Evolutionary conservation across 2,797 vertebrate species (phyloP), one percentile per base, ranked within the genome.

Genomic region (Leucoraja ocellata): DNA sequence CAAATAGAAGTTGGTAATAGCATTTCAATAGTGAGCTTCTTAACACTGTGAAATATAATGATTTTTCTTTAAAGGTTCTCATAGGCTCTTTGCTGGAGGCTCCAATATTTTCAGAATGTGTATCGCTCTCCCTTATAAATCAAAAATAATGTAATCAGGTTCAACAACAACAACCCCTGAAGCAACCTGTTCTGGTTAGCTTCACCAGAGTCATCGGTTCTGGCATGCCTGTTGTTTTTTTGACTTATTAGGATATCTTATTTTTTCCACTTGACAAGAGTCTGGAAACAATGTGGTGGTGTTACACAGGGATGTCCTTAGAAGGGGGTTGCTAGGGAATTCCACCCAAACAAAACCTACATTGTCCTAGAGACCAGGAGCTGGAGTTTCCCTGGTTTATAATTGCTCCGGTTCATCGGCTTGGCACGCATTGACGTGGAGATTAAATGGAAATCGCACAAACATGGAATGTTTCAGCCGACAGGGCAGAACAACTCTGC

Each of bases 171-270:
- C 36, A 46, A 58, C 46, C 76, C 68, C n/a, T 68, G 25, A 92
- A 76, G 76, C 68, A 92, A 74, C 23, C 13, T 76, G 39, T 25
- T 92, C n/a, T 91, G 88, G 39, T 90, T 91, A 73, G 65, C 21
- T 84, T 84, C 54, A 54, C 23, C 23, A 58, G 68, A 14, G 90
- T 76, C 39, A 76, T 25, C 11, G 76, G 71, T 58, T 92, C 71
- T 92, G 65, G 90, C 46, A 74, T 13, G 8, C 9, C 4, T 91
- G 88, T 73, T 73, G 7, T 23, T 73, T 88, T 91, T 74, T 91
- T 91, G 23, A 76, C 90, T 92, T 92, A 92, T 92, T 92, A 92
- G 90, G 90, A 74, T 58, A 54, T 92, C 90, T 92, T 92, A 71
- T 92, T 58, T 92, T 76, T 74, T 18, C 54, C 90, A 92, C 11